Percentiles rank a stretch among this genome's conserved stretches.
Conservation (phyloP, 2,797 vertebrate genomes). For the Sebastiscus albofasciatus region DNA sequence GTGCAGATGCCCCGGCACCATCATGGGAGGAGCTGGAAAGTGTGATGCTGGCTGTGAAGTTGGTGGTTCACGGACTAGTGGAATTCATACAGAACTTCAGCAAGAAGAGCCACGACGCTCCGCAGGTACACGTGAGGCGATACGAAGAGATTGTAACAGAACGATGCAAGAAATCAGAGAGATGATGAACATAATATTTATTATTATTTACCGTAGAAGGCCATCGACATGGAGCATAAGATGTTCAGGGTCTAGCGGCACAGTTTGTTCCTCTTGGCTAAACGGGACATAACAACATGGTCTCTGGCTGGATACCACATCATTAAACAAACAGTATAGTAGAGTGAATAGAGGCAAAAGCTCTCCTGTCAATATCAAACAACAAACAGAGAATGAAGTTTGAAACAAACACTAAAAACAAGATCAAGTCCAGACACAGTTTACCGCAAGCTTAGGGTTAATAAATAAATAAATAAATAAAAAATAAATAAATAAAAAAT, state of each 20-base stretch:
- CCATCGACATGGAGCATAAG: neutral
- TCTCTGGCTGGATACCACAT: neutral
- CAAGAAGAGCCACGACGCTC: slow-evolving; percentile 94
- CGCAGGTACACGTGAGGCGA: slow-evolving; percentile 83
- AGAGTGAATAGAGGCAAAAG: neutral
- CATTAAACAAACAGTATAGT: neutral
- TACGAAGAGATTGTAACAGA: neutral
- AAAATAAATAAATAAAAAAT: neutral
- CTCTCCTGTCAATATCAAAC: neutral
- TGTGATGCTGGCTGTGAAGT: slow-evolving; percentile 93
- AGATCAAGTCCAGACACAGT: too few species aligned
- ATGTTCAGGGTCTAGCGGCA: neutral
- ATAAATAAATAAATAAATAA: neutral
- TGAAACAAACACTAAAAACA: neutral
- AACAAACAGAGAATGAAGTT: neutral
- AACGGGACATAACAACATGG: neutral
- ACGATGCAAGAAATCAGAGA: neutral
- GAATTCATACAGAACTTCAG: slow-evolving; percentile 98
- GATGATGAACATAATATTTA: neutral
- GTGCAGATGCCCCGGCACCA: slow-evolving; percentile 86
- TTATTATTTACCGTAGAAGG: neutral
- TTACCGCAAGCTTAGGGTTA: too few species aligned
- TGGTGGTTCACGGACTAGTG: slow-evolving; percentile 94
- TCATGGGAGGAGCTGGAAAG: slow-evolving; percentile 95
- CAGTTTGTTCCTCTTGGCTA: neutral